Conservation (phyloP, 2,888 invertebrate species). For the Caenorhabditis sp. region DNA sequence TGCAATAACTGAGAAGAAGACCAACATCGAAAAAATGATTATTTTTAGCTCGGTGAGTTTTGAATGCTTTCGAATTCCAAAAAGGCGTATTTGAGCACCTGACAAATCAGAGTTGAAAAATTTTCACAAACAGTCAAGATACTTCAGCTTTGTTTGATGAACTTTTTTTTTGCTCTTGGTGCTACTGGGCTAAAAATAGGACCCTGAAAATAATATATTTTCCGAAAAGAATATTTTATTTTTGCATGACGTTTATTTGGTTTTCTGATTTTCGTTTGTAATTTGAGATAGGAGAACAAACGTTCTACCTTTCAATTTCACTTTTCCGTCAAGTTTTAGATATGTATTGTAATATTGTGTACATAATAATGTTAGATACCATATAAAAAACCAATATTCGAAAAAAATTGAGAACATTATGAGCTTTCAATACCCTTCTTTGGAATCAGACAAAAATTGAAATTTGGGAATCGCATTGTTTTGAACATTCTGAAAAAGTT, state of each 20-base stretch:
- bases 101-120: background rate
- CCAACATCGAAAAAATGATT: background rate
- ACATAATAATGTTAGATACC: background rate
- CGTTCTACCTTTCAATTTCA: background rate
- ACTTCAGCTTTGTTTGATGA: background rate
- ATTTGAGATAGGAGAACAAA: background rate
- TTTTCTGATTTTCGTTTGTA: background rate
- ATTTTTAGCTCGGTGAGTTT: background rate
- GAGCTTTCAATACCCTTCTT: too few relatives aligned
- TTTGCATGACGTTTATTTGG: too few relatives aligned
- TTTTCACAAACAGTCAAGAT: background rate
- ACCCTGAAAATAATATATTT: background rate
- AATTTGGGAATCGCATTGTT: too few relatives aligned
- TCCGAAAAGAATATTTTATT: background rate
- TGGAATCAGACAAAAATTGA: too few relatives aligned
- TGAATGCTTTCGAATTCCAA: constrained; percentile 20
- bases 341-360: background rate
- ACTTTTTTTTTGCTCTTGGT: background rate
- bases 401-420: too few relatives aligned
- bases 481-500: too few relatives aligned
- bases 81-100: constrained; percentile 17
- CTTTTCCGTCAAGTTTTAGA: background rate
- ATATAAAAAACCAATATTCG: too few relatives aligned
- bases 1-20: background rate
- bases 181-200: background rate